A percentile compares a stretch with the other conserved stretches of the same genome.
Evolutionary conservation across 2,888 invertebrate genomes (phyloP).

Genomic region (Biston betularia): DNA sequence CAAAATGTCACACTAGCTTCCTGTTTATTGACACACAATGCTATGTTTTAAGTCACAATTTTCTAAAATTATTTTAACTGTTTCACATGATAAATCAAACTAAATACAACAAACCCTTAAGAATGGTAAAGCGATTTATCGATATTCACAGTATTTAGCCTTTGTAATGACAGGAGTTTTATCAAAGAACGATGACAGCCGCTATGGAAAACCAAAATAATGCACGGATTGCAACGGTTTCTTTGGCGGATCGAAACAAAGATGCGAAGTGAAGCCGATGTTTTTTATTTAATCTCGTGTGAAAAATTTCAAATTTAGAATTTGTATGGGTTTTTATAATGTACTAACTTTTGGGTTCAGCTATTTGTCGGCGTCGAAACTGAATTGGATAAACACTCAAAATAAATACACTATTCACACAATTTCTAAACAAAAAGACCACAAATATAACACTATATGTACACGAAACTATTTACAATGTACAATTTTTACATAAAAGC

Average conservation of each 20-base stretch:
- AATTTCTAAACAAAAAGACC: slow-evolving; percentile 86
- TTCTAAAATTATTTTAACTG: slow-evolving; percentile 58
- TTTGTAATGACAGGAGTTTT: slow-evolving; percentile 78
- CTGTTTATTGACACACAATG: slow-evolving; percentile 57
- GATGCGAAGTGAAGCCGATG: slow-evolving; percentile 70
- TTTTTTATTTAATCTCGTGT: slow-evolving; percentile 52
- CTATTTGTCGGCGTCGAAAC: slow-evolving; percentile 87
- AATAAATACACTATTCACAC: slow-evolving; percentile 87
- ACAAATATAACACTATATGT: slow-evolving; percentile 91
- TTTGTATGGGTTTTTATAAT: slow-evolving; percentile 69
- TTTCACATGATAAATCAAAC: slow-evolving; percentile 71
- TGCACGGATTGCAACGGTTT: slow-evolving; percentile 84
- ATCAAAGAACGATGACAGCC: slow-evolving; percentile 82
- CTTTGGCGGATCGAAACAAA: slow-evolving; percentile 86
- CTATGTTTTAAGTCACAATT: slow-evolving; percentile 57
- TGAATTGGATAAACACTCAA: slow-evolving; percentile 86
- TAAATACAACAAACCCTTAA: slow-evolving; percentile 56
- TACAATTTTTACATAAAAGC: slow-evolving; percentile 88
- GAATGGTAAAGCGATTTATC: slow-evolving; percentile 64
- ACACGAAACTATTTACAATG: slow-evolving; percentile 91
- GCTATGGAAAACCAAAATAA: slow-evolving; percentile 81
- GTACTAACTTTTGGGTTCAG: slow-evolving; percentile 77
- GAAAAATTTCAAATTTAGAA: slow-evolving; percentile 60
- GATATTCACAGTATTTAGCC: slow-evolving; percentile 69
- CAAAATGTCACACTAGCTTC: slow-evolving; percentile 65